Base-by-base conservation (phyloP, 2,113 vertebrate species). In the Sclerurus mexicanus region DNA sequence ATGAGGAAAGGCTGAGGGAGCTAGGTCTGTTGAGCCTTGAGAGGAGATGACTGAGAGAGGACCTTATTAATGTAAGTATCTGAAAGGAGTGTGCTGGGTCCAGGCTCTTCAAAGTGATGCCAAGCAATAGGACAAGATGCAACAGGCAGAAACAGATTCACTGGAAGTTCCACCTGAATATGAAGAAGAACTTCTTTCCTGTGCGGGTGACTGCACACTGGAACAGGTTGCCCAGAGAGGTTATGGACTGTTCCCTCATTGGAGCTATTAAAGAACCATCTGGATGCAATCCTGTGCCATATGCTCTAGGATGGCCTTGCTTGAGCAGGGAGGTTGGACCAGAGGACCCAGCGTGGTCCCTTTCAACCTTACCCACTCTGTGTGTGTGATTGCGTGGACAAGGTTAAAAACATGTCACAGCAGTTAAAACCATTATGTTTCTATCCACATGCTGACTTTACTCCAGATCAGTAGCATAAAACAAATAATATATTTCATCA, bases 1-100 rank as follows among this genome's bases (percentile, higher is more conserved):
- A 30, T 12, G 33, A 60, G 33, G 60, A 30, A 59, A 52, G 23
- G 12, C 10, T 46, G 39, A 59, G 19, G 33, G 46, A 60, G 6
- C 28, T 82, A 0, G 0, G 3, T 7, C 53, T 75, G 28, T 30
- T 62, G 39, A 40, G 30, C 16, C 47, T 27, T 22, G 1, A 39
- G 62, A 53, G 60, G 46, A 53, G 39, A 40, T 0, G 0, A 12
- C 62, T 39, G 53, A 46, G 39, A 40, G n/a, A 21, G 24, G 14
- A 19, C 24, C 5, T 18, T 10, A 60, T n/a, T 30, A 25, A 1
- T 1, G 2, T 22, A 67, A 53, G 24, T 14, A 22, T 64, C 20
- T 22, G 21, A 44, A 64, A 21, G 9, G 20, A 18, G 24, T 1
- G 23, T n/a, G 46, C 30, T 52, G 44, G 19, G 58, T 19, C 12